Conservation (phyloP, 2,797 vertebrate genomes). For the Epinephelus awoara region DNA sequence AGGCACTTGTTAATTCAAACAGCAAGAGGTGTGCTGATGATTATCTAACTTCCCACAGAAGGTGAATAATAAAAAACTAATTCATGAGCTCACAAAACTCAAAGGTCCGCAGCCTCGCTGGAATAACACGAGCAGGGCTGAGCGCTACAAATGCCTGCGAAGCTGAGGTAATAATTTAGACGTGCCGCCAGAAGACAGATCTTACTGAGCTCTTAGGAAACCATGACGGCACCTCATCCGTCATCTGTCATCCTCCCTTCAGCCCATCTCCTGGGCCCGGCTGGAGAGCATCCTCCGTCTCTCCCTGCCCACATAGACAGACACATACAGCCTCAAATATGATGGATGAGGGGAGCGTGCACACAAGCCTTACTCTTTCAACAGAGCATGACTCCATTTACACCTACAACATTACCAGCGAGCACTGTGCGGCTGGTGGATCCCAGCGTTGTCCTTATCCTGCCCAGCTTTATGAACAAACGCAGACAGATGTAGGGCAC, state of each 20-base stretch:
- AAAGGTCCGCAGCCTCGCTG: slow-evolving; percentile 54
- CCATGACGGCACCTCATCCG: slow-evolving; percentile 83
- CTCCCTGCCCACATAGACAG: slow-evolving; percentile 70
- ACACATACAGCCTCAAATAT: slow-evolving; percentile 67
- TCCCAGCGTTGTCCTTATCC: slow-evolving; percentile 65
- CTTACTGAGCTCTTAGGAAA: slow-evolving; percentile 83
- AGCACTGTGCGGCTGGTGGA: slow-evolving; percentile 52
- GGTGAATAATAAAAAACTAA: slow-evolving; percentile 42
- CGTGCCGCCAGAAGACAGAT: slow-evolving; percentile 78
- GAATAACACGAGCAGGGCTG: slow-evolving; percentile 47
- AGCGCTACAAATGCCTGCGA: slow-evolving; percentile 64
- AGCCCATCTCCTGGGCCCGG: slow-evolving; percentile 78
- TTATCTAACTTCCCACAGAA: slow-evolving; percentile 35
- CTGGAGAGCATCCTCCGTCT: slow-evolving; percentile 80
- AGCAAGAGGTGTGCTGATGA: slow-evolving; percentile 19
- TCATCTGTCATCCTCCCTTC: slow-evolving; percentile 81
- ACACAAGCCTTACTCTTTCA: slow-evolving; percentile 78
- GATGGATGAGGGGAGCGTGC: slow-evolving; percentile 81
- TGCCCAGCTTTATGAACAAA: slow-evolving; percentile 52
- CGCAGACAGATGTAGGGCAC: slow-evolving; percentile 66
- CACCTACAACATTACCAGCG: slow-evolving; percentile 72
- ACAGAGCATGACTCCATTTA: slow-evolving; percentile 83
- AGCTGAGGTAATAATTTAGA: slow-evolving; percentile 86
- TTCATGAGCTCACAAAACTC: slow-evolving; percentile 38
- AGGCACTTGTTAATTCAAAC: slow-evolving; percentile 14